These are phyloP conservation scores for Notospermus geniculatus DNA, from an alignment of 1,140 invertebrate genomes.

Conservation along the genomic window DNA sequence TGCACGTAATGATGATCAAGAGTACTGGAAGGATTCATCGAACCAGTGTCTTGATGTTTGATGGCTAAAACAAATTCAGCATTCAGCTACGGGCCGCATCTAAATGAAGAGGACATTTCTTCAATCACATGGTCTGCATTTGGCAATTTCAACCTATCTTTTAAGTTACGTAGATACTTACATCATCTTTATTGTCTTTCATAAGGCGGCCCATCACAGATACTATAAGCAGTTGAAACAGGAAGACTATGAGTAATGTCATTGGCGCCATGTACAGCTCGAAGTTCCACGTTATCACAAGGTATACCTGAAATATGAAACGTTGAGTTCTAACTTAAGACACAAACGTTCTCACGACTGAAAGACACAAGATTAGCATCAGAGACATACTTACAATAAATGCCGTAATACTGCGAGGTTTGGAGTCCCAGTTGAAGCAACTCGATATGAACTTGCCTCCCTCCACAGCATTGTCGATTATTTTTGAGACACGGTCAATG, in stretches of 20 bases:
- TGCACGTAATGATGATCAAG: no score
- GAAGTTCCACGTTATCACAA: constrained; percentile 52
- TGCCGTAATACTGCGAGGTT: constrained; percentile 80
- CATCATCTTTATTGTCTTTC: constrained; percentile 35
- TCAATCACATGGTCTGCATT: no score
- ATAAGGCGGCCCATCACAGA: constrained; percentile 34
- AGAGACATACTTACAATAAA: constrained; percentile 69
- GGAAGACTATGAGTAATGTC: constrained; percentile 44
- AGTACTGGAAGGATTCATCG: no score
- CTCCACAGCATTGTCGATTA: constrained; percentile 86
- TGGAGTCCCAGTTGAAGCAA: constrained; percentile 96
- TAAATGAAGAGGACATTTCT: no score
- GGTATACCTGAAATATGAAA: constrained; percentile 38
- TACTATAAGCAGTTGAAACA: constrained; percentile 42
- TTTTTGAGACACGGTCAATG: constrained; percentile 86
- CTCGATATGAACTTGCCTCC: constrained; percentile 88
- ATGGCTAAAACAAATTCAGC: no score
- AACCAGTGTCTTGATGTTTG: no score
- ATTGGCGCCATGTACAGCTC: constrained; percentile 54
- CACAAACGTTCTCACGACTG: no score
- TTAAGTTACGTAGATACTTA: constrained; percentile 27
- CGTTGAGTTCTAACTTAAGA: not conserved
- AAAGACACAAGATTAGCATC: no score
- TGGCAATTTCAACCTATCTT: no score
- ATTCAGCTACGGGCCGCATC: no score